Evolutionary conservation across 1,140 invertebrate species (phyloP), one percentile per base, ranked within the genome.

Genomic region (Orussus abietinus): DNA sequence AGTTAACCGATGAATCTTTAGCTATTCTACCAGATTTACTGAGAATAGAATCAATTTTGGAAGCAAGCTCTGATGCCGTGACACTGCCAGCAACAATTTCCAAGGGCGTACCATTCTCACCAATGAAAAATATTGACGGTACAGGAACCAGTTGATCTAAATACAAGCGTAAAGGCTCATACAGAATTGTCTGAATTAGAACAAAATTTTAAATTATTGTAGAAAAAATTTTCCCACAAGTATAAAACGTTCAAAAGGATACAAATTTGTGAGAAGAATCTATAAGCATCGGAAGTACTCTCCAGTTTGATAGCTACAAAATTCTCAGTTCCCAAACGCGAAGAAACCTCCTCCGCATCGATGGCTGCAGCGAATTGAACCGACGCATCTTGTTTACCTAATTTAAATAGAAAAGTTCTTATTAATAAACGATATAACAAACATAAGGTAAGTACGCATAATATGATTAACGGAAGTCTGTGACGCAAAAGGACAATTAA

Each of bases 101-200:
- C 43, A 91, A 52, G 0, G 88, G 86, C 11, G 76, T 72, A 2
- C 88, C 89, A 70, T 83, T 80, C 19, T 80, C 72, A 5, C 85
- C 86, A 63, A 93, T 92, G 58, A 92, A 92, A 69, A 86, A 92
- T n/a, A 88, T 61, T 0, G 87, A 89, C 21, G 90, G 90, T 13
- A 91, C 77, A 18, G 86, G 80, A 19, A 90, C 83, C 40, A 90
- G 70, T 72, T 89, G 86, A 76, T 90, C 88, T 90, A 55, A 15
- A 48, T 20, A 33, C 26, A 38, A 14, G 10, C 14, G 22, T 46
- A 29, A 44, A 55, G 25, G 26, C 47, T 29, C 29, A 18, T 30
- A 36, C 12, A 32, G 29, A 7, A 41, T 3, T 20, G 10, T 28
- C 30, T 14, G 22, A 11, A 18, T 30, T 26, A 1, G n/a, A 39